Conservation (phyloP, 2,113 vertebrate species). For the Oncorhynchus kisutch region DNA sequence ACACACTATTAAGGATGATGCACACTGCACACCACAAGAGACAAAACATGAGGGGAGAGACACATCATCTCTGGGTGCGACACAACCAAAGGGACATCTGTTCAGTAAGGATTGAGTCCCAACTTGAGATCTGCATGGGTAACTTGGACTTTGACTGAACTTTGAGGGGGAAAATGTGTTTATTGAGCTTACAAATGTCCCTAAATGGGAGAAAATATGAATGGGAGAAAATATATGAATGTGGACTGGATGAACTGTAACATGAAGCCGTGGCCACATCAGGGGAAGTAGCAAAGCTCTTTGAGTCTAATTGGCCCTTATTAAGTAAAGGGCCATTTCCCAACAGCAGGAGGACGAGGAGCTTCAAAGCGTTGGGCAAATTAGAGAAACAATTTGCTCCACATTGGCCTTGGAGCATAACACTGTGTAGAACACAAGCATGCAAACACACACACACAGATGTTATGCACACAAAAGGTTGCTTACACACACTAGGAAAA, state of each 20-base stretch:
- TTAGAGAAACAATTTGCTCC: conserved; percentile 12
- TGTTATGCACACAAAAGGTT: neutral
- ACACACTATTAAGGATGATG: neutral
- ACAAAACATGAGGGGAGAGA: neutral
- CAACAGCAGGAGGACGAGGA: conserved; percentile 4
- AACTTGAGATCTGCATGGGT: no score
- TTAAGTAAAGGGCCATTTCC: conserved; percentile 16
- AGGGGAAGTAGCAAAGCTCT: conserved; percentile 2
- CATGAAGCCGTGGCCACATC: neutral
- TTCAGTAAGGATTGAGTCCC: no score
- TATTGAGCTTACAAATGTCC: neutral
- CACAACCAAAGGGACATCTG: no score
- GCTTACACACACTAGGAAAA: neutral
- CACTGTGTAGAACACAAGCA: neutral
- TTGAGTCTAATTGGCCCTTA: conserved; percentile 5
- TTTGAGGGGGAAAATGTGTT: no score
- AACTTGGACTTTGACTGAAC: no score
- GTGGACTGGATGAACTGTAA: no score
- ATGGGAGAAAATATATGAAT: neutral
- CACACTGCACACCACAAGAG: neutral
- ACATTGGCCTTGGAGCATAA: conserved; percentile 9
- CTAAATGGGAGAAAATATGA: neutral
- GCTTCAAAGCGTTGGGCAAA: conserved; percentile 9
- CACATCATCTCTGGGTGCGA: neutral
- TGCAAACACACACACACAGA: neutral